Conservation (phyloP, 2,113 vertebrate genomes). For the Proterorhinus semilunaris region DNA sequence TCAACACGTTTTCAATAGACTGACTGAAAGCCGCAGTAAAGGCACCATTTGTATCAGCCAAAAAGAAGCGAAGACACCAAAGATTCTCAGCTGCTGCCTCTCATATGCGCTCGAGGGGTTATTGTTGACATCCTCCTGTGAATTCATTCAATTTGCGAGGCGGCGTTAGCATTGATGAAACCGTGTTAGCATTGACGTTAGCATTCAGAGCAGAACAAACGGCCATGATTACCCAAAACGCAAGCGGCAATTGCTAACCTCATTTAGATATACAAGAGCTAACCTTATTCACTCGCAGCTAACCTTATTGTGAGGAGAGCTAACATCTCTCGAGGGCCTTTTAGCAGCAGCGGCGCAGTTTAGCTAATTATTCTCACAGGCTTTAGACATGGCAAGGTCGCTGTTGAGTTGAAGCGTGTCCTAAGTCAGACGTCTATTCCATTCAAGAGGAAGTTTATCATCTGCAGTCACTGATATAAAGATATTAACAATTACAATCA, state of each 20-base stretch:
- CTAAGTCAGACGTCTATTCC: conserved; percentile 23
- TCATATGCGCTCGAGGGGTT: conserved; percentile 55
- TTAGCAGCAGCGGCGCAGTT: conserved; percentile 12
- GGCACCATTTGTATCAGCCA: conserved; percentile 50
- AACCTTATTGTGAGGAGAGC: conserved; percentile 54
- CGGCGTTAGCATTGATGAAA: conserved; percentile 63
- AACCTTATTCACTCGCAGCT: conserved; percentile 55
- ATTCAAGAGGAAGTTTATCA: conserved; percentile 12
- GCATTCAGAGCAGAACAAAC: conserved; percentile 73
- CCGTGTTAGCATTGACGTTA: conserved; percentile 69
- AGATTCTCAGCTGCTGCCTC: conserved; percentile 67
- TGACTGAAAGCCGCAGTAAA: conserved; percentile 15
- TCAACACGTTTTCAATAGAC: conserved; percentile 37
- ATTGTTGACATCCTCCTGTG: conserved; percentile 67
- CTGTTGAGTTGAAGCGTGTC: conserved; percentile 21
- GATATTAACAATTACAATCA: conserved; percentile 18
- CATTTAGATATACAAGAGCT: conserved; percentile 50
- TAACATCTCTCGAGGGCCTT: conserved; percentile 37
- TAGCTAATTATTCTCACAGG: conserved; percentile 51
- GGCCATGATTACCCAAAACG: conserved; percentile 63
- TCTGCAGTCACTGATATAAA: conserved; percentile 30
- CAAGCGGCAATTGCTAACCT: conserved; percentile 50
- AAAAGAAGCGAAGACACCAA: conserved; percentile 47
- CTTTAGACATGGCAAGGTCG: conserved; percentile 30
- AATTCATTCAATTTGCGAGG: conserved; percentile 69